A percentile compares a stretch with the other conserved stretches of the same genome.
phyloP scores from a whole-genome alignment of 2,113 vertebrate species.

The rabbit (Oryctolagus cuniculus) region DNA sequence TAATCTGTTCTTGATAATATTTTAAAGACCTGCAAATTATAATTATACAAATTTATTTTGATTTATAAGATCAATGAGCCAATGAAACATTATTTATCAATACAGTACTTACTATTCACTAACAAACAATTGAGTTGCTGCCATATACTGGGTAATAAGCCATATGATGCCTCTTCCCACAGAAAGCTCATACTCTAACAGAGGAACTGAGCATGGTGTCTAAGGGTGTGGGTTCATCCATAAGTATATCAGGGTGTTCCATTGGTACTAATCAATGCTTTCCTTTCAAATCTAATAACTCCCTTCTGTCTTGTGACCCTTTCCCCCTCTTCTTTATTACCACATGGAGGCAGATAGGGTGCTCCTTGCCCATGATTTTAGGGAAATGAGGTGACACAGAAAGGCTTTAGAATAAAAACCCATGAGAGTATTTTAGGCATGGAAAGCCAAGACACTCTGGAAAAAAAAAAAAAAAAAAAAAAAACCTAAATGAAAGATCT shows the following conservation, averaged over 20 bases:
- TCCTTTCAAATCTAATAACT: not conserved
- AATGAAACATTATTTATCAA: not conserved
- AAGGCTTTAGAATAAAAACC: not conserved
- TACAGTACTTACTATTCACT: not conserved
- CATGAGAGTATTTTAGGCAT: too few species aligned
- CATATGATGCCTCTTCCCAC: not conserved
- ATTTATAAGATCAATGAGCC: not conserved
- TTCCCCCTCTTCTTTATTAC: not conserved
- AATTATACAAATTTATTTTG: not conserved
- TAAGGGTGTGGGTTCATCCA: not conserved
- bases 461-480: too few species aligned
- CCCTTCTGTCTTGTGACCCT: not conserved
- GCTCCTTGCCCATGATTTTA: not conserved
- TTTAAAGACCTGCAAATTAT: constrained; percentile 1
- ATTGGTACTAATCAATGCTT: not conserved
- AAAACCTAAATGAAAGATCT: too few species aligned
- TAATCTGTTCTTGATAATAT: not conserved
- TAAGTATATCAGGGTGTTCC: not conserved
- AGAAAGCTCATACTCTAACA: not conserved
- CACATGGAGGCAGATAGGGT: not conserved
- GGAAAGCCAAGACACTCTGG: too few species aligned
- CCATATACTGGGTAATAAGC: not conserved
- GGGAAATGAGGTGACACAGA: not conserved
- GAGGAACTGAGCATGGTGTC: not conserved
- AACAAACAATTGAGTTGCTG: not conserved